Base-by-base conservation (phyloP, 1,140 invertebrate genomes). In the Arctopsyche grandis region DNA sequence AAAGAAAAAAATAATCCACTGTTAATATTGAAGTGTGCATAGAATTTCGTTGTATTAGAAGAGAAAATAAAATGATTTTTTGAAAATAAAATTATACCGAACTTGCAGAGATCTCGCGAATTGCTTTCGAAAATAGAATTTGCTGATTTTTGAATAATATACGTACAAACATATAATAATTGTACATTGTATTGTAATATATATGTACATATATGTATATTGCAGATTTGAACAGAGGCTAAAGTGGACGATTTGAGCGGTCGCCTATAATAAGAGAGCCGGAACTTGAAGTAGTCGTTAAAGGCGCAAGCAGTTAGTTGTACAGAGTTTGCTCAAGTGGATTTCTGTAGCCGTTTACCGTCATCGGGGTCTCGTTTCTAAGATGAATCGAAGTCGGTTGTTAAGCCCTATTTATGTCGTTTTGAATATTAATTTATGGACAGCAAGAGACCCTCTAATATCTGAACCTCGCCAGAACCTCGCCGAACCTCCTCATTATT, bases 351-450 rank as follows among this genome's bases (percentile, higher is more conserved):
- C 12, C 48, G 48, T 52, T 52, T 10, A 22, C 14, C 26, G 63
- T 66, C 63, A 66, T 66, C 21, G 9, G 63, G 63, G 63, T 66
- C 63, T 66, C 21, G 63, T 14, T 52, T 26, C 21, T 26, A 29
- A 66, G 63, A 66, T 66, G 63, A 26, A 66, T 66, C 63, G 63
- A 66, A 66, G 24, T 5, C 10, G 19, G 19, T 66, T 3, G 63
- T 19, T 22, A 22, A 66, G 63, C 24, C 9, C 21, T 66, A 22
- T 19, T 66, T 22, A 10, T 10, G 19, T 24, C 63, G 24, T 66
- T 66, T 22, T 66, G 63, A 66, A 66, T 66, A 66, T 66, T 66
- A 66, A 66, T 66, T 26, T 66, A 66, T 66, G 10, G 22, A 66
- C 19, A 66, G 14, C 63, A 22, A 22, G 22, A 66, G 21, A 66